Conservation (phyloP, 2,113 vertebrate species). For the Rutilus rutilus region DNA sequence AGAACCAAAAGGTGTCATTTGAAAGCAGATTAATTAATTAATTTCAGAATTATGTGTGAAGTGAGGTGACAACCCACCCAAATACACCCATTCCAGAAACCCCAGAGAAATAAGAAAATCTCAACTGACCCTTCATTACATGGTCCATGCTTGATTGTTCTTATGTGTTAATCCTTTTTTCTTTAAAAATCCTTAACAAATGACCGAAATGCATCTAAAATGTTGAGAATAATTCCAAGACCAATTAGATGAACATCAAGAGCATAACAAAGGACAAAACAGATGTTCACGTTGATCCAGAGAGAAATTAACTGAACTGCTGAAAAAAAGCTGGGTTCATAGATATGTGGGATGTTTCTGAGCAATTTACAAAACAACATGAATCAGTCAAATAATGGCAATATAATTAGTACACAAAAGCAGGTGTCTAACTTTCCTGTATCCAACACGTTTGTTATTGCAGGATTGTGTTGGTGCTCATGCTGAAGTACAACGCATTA, state of each 20-base stretch:
- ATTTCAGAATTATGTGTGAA: not conserved
- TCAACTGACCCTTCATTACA: slow-evolving; percentile 62
- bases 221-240: slow-evolving; percentile 58
- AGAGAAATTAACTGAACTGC: not conserved
- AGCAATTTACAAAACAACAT: not conserved
- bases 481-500: not conserved
- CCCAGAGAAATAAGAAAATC: slow-evolving; percentile 59
- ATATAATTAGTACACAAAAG: not conserved
- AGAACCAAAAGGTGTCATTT: not conserved
- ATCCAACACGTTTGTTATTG: not conserved
- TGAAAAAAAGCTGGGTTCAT: not conserved
- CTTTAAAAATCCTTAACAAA: slow-evolving; percentile 62
- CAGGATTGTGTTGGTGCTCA: not conserved
- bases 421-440: not conserved
- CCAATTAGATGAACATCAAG: slow-evolving; percentile 55
- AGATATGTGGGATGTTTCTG: not conserved
- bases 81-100: slow-evolving; percentile 40
- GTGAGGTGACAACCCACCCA: slow-evolving; percentile 44
- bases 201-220: slow-evolving; percentile 64
- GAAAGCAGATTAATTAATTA: slow-evolving; percentile 8
- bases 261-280: slow-evolving; percentile 29
- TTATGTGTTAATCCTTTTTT: slow-evolving; percentile 60
- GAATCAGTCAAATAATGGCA: not conserved
- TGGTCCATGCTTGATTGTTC: slow-evolving; percentile 63
- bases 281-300: not conserved